A percentile compares a stretch with the other conserved stretches of the same genome.
Conservation (phyloP, 1,140 invertebrate species). For the Monochamus saltuarius region DNA sequence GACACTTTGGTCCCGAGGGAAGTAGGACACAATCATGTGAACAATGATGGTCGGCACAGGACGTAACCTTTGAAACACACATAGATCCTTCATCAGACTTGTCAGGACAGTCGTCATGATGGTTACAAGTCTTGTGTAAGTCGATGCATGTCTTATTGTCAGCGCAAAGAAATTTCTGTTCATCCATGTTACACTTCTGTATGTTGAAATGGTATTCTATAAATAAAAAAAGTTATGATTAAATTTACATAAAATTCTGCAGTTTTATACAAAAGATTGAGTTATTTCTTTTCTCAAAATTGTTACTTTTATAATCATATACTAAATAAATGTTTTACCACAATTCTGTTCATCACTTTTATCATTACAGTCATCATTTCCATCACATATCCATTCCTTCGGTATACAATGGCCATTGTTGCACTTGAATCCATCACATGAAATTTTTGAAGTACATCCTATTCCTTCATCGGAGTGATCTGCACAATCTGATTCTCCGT, state of each 20-base stretch:
- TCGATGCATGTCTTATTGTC: slow-evolving; percentile 67
- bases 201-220: slow-evolving; percentile 39
- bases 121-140: slow-evolving; percentile 69
- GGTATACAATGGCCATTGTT: slow-evolving; percentile 63
- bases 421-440: slow-evolving; percentile 56
- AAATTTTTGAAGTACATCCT: slow-evolving; percentile 40
- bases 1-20: slow-evolving; percentile 53
- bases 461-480: slow-evolving; percentile 67
- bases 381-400: slow-evolving; percentile 65
- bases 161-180: slow-evolving; percentile 58
- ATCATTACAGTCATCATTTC: slow-evolving; percentile 64
- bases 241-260: too few species aligned
- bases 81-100: slow-evolving; percentile 68
- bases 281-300: too few species aligned
- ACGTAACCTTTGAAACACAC: slow-evolving; percentile 54
- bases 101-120: slow-evolving; percentile 74
- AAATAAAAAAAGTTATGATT: too few species aligned
- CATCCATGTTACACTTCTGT: slow-evolving; percentile 52
- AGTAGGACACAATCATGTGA: slow-evolving; percentile 50
- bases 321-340: slow-evolving; percentile 55
- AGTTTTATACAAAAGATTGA: too few species aligned
- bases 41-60: slow-evolving; percentile 52
- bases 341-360: slow-evolving; percentile 67
- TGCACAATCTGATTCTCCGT: slow-evolving; percentile 65
- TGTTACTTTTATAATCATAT: too few species aligned